Conservation (phyloP, 2,888 invertebrate species). For the Callimorpha dominula region DNA sequence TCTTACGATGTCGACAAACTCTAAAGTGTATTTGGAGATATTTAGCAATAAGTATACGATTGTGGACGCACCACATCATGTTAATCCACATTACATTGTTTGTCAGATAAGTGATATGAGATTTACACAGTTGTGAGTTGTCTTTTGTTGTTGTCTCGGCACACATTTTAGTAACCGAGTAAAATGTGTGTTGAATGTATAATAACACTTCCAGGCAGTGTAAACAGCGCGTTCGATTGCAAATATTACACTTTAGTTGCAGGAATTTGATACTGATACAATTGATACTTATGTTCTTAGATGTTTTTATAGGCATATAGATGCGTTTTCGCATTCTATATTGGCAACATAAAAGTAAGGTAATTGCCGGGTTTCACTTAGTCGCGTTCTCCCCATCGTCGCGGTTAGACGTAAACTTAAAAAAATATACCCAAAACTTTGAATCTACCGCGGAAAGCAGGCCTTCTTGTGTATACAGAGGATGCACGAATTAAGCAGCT, state of each 20-base stretch:
- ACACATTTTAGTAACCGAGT: not conserved
- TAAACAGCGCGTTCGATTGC: not conserved
- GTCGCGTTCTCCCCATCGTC: too few relatives aligned
- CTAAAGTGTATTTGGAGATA: not conserved
- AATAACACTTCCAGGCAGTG: slow-evolving; percentile 5
- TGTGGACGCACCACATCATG: not conserved
- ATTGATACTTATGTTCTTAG: too few relatives aligned
- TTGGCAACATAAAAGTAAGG: too few relatives aligned
- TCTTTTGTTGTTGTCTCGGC: not conserved
- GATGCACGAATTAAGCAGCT: too few relatives aligned
- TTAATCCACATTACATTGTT: not conserved
- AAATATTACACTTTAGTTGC: not conserved
- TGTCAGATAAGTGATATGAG: not conserved
- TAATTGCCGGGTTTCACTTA: too few relatives aligned
- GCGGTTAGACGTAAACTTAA: too few relatives aligned
- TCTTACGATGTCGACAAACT: not conserved
- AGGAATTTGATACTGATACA: too few relatives aligned
- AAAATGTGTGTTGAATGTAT: not conserved
- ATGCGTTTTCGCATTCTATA: too few relatives aligned
- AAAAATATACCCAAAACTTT: too few relatives aligned
- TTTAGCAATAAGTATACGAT: not conserved
- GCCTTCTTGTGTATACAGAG: too few relatives aligned
- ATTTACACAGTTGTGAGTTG: not conserved
- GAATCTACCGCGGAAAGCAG: too few relatives aligned
- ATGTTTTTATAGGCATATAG: too few relatives aligned